Conservation (phyloP, 1,140 invertebrate species). For the Macrotrachela quadricornifera region DNA sequence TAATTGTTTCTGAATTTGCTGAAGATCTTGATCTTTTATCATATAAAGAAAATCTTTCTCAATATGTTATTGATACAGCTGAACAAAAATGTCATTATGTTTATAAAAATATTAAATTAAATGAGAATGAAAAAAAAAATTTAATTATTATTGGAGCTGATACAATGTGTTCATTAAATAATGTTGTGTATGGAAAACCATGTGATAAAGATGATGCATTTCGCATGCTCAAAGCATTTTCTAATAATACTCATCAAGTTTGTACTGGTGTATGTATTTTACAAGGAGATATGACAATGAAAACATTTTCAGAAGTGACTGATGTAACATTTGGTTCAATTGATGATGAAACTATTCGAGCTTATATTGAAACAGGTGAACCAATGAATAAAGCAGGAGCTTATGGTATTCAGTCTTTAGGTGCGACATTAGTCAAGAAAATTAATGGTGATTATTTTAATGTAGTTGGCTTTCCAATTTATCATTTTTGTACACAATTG, state of each 20-base stretch:
- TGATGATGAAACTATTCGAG: conserved; percentile 47
- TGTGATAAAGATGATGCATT: conserved; percentile 1
- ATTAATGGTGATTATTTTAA: conserved; percentile 78
- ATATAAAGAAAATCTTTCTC: background rate
- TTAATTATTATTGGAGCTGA: conserved; percentile 6
- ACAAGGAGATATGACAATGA: conserved; percentile 14
- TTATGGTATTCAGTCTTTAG: conserved; percentile 75
- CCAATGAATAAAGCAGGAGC: conserved; percentile 75
- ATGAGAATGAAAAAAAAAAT: too few relatives aligned
- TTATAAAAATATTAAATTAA: too few relatives aligned
- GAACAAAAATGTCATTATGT: too few relatives aligned
- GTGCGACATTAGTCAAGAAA: conserved; percentile 57
- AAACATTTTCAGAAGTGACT: conserved; percentile 55
- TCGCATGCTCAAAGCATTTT: background rate
- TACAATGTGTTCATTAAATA: background rate
- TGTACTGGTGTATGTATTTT: background rate
- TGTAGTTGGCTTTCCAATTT: conserved; percentile 62
- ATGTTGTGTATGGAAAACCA: conserved; percentile 4
- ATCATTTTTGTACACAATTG: background rate
- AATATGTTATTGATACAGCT: conserved; percentile 1
- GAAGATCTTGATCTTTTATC: conserved; percentile 1
- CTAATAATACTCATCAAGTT: background rate
- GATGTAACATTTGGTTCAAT: conserved; percentile 58
- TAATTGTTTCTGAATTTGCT: conserved; percentile 4
- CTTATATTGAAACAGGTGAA: conserved; percentile 64